A percentile compares a stretch with the other conserved stretches of the same genome.
Evolutionary conservation across 2,113 vertebrate genomes (phyloP).

Genomic region (Physeter macrocephalus): DNA sequence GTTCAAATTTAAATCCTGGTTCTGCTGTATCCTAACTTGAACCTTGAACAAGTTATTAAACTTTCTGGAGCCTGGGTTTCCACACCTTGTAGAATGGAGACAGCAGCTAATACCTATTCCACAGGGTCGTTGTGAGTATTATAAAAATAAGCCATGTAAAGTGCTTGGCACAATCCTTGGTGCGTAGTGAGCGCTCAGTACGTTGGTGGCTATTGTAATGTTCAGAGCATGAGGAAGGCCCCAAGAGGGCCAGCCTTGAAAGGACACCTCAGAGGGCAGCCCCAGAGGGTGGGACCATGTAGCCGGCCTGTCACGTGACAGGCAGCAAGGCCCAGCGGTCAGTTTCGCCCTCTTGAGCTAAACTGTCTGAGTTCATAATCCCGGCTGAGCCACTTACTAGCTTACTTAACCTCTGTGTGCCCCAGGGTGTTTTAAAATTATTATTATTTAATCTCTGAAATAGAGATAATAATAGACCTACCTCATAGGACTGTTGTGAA

Average conservation of each 20-base stretch:
- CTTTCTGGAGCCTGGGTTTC: not conserved
- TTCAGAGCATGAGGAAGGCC: not conserved
- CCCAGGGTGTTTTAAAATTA: not conserved
- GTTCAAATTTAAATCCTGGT: not conserved
- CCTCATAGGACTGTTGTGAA: not conserved
- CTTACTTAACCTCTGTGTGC: not conserved
- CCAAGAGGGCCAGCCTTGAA: not conserved
- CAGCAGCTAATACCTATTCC: not conserved
- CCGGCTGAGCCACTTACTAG: not conserved
- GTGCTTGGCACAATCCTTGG: not conserved
- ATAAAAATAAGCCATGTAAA: not conserved
- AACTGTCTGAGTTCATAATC: constrained; percentile 12
- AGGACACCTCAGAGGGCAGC: not conserved
- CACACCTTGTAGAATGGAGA: not conserved
- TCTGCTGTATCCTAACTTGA: not conserved
- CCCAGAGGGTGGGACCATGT: not conserved
- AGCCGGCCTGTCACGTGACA: not conserved
- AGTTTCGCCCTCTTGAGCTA: not conserved
- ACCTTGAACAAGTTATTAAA: not conserved
- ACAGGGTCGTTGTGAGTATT: not conserved
- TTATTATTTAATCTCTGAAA: constrained; percentile 51
- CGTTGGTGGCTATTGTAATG: not conserved
- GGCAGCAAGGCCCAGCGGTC: not conserved
- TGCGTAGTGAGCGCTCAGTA: not conserved
- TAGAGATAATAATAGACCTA: constrained; percentile 28